Percentiles rank a stretch among this genome's conserved stretches.
phyloP scores from a whole-genome alignment of 2,113 vertebrate genomes.

The Anhinga anhinga region DNA sequence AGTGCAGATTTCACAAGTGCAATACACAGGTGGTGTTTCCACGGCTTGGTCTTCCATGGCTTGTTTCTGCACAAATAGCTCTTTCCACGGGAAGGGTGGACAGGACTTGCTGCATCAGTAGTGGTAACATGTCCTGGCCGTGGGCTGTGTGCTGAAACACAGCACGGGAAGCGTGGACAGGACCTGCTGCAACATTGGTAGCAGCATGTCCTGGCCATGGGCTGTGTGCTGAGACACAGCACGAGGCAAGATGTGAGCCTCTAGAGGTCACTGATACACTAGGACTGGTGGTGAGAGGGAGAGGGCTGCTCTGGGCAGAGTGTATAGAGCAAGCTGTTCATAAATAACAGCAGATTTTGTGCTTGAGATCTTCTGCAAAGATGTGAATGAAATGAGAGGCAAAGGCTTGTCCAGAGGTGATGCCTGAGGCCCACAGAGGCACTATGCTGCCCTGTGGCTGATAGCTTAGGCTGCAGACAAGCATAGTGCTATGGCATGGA shows the following conservation, averaged over 20 bases:
- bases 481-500: accelerated
- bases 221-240: not conserved
- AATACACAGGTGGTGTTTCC: accelerated
- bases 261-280: slow-evolving; percentile 64
- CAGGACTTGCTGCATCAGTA: not conserved
- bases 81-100: not conserved
- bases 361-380: not conserved
- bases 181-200: not conserved
- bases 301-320: not conserved
- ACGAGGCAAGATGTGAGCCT: not conserved
- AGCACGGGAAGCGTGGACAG: not conserved
- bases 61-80: not conserved
- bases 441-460: accelerated
- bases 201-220: accelerated
- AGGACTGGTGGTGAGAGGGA: not conserved
- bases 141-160: no score
- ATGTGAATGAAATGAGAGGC: accelerated
- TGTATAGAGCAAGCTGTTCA: not conserved
- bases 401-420: not conserved
- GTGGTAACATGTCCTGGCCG: accelerated
- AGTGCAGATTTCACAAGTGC: not conserved
- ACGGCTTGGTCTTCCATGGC: accelerated
- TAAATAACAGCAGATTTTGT: not conserved
- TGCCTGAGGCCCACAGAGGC: accelerated
- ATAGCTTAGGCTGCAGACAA: not conserved